Base-by-base conservation (phyloP, 2,888 invertebrate genomes). In the Arrhopalites spinosus region DNA sequence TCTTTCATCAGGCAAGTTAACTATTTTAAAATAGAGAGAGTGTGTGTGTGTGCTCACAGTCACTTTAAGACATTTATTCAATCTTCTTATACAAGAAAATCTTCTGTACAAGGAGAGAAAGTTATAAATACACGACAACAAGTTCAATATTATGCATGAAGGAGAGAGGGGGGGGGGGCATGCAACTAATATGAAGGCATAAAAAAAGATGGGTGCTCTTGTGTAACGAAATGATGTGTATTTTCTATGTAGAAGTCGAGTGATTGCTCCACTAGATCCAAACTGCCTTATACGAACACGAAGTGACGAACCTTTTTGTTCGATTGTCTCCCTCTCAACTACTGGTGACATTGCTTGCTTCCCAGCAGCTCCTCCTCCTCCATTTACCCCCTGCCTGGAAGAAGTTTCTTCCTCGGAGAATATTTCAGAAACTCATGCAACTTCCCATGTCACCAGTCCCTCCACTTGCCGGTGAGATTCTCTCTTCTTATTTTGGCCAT, bases 291-390 rank as follows among this genome's bases (percentile, higher is more conserved):
- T 76, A 36, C 50, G 69, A 59, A 78, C 77, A 47, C 59, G 81
- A 74, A 82, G 82, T 77, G 82, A 82, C 63, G 81, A 80, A 66
- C 82, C 82, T 1, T 82, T 78, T 73, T 81, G 82, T 23, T 81
- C 81, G 15, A 82, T 82, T 56, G 81, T 77, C 36, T 81, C 81
- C 13, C 69, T 82, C 25, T 79, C 81, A 23, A 79, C 79, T 25
- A 79, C 78, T 15, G 81, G 81, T 56, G 81, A 81, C 74, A 82
- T 82, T 75, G 82, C 82, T 15, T 81, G 80, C 50, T 82, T 82
- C 50, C 82, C 82, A 29, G 75, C 74, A 56, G 63, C 73, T 70
- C 75, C 75, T n/a, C 74, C 74, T 15, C 66, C 45, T 47, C 77
- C 50, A 68, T 77, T 74, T 66, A 64, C 74, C 68, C 68, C 73